phyloP scores from a whole-genome alignment of 2,797 vertebrate species.

The Rhabdophis nuchalis region DNA sequence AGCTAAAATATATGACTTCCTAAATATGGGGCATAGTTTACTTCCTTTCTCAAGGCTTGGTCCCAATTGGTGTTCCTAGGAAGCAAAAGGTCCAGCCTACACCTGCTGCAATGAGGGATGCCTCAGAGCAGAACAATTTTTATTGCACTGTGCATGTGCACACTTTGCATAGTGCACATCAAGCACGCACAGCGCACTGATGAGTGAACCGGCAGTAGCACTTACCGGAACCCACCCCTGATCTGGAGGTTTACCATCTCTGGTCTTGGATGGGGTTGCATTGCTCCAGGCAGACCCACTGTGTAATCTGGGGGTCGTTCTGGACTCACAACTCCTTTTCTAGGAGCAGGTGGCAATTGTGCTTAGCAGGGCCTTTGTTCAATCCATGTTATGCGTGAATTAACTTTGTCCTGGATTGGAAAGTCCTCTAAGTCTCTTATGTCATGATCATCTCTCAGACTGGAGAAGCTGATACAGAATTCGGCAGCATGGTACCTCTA shows the following conservation, averaged over 20 bases:
- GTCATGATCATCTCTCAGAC: not conserved
- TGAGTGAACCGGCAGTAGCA: no score
- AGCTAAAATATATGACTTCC: not conserved
- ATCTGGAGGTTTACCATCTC: not conserved
- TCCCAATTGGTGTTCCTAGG: not conserved
- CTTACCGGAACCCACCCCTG: no score
- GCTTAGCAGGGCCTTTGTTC: not conserved
- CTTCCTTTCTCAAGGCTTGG: not conserved
- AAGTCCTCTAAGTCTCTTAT: not conserved
- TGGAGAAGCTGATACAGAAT: not conserved
- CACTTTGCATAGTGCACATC: no score
- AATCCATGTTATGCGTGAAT: not conserved
- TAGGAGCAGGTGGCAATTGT: not conserved
- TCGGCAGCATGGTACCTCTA: not conserved
- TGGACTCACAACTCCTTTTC: no score
- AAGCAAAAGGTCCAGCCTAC: not conserved
- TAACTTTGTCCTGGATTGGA: not conserved
- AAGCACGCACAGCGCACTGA: no score
- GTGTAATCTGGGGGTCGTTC: not conserved
- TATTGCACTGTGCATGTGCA: no score
- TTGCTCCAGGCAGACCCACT: not conserved
- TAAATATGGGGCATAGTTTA: not conserved
- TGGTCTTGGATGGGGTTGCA: not conserved
- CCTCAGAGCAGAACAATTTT: not conserved
- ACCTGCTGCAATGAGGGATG: not conserved